Percentiles rank a stretch among this genome's conserved stretches.
phyloP scores from a whole-genome alignment of 2,113 vertebrate species.

The Antennarius striatus region DNA sequence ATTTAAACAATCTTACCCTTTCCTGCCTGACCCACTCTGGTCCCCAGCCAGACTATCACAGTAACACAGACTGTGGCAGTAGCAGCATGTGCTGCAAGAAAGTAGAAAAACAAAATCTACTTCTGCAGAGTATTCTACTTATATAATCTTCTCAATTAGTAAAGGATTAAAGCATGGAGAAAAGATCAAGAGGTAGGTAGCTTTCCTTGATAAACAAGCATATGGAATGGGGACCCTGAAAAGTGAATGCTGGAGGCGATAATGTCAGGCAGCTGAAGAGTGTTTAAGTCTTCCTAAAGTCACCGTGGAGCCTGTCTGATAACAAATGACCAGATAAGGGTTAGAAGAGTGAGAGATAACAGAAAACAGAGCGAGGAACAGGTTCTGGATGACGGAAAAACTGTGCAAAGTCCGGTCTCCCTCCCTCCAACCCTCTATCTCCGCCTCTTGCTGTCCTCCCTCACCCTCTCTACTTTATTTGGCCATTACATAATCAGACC shows the following conservation, averaged over 20 bases:
- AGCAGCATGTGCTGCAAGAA: not conserved
- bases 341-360: slow-evolving; percentile 23
- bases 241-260: too few species aligned
- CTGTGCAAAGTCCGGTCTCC: slow-evolving; percentile 31
- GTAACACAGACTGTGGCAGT: not conserved
- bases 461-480: slow-evolving; percentile 44
- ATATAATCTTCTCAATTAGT: too few species aligned
- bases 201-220: too few species aligned
- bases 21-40: slow-evolving; percentile 10
- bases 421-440: slow-evolving; percentile 7
- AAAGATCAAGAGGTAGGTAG: too few species aligned
- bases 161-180: too few species aligned
- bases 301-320: slow-evolving; percentile 18
- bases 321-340: slow-evolving; percentile 22
- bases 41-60: slow-evolving; percentile 18
- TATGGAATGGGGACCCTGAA: too few species aligned
- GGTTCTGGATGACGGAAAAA: slow-evolving; percentile 24
- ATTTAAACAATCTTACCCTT: slow-evolving; percentile 22
- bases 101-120: not conserved
- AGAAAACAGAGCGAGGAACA: slow-evolving; percentile 4
- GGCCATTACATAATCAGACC: slow-evolving; percentile 67
- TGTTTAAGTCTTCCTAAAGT: not conserved
- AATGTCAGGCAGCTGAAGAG: too few species aligned
- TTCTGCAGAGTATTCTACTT: not conserved
- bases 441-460: slow-evolving; percentile 33